Percentiles rank a stretch among this genome's conserved stretches.
phyloP scores from a whole-genome alignment of 2,797 vertebrate species.

The Thunnus albacares region DNA sequence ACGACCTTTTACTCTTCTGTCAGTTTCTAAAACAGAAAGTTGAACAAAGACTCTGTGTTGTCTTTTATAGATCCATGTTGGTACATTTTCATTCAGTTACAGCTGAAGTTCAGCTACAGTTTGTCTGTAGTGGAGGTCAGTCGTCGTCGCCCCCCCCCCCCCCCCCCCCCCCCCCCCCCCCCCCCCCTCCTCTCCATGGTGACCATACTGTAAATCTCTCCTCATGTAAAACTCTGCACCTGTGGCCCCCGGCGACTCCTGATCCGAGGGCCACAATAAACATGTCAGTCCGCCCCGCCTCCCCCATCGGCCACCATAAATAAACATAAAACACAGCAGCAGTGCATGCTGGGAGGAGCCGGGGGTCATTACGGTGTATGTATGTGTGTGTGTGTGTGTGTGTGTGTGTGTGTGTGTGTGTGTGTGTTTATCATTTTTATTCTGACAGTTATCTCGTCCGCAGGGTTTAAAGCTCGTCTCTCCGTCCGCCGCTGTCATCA shows the following conservation, averaged over 20 bases:
- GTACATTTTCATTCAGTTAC: no score
- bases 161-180: background rate
- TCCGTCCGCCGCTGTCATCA: background rate
- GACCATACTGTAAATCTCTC: constrained; percentile 77
- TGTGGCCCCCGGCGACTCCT: constrained; percentile 72
- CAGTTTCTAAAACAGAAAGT: no score
- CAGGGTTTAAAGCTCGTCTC: background rate
- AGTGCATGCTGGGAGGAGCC: constrained; percentile 67
- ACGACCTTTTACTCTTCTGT: no score
- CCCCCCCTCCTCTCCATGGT: constrained; percentile 16
- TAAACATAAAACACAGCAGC: constrained; percentile 76
- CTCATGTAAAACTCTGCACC: constrained; percentile 85
- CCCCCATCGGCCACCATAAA: constrained; percentile 76
- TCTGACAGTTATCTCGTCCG: constrained; percentile 54
- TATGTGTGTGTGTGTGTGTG: constrained; percentile 35
- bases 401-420: constrained; percentile 16
- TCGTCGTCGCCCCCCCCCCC: no score
- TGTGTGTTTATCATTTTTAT: constrained; percentile 70
- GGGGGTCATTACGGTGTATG: constrained; percentile 49
- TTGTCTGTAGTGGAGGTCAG: no score
- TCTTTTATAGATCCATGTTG: no score
- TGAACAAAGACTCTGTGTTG: no score
- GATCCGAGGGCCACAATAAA: constrained; percentile 79
- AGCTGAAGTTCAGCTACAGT: no score
- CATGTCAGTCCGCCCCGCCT: constrained; percentile 74